A percentile compares a stretch with the other conserved stretches of the same genome.
Conservation (phyloP, 2,888 invertebrate genomes). For the Tromatobia lineatoria region DNA sequence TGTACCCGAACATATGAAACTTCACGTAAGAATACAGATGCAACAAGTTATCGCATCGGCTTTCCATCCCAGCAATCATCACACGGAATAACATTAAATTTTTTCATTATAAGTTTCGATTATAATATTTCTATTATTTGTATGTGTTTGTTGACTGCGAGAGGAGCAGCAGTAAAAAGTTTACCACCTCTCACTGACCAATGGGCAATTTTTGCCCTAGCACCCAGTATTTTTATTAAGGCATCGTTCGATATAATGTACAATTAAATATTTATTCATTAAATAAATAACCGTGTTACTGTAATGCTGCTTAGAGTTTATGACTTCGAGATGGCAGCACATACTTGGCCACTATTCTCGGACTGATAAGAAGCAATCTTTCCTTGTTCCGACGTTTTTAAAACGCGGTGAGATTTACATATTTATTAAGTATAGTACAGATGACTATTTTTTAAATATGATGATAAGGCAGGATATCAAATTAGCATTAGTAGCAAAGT, state of each 20-base stretch:
- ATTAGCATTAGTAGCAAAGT: background rate
- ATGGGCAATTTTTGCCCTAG: background rate
- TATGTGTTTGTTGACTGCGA: background rate
- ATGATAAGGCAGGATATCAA: background rate
- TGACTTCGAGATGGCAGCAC: slow-evolving; percentile 4
- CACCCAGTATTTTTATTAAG: slow-evolving; percentile 13
- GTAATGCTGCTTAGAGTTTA: background rate
- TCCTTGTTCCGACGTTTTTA: background rate
- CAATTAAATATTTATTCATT: slow-evolving; percentile 10
- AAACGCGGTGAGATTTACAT: background rate
- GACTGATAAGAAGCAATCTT: background rate
- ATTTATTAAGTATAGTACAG: background rate
- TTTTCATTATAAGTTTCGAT: background rate
- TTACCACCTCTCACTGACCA: background rate
- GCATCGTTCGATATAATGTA: slow-evolving; percentile 27
- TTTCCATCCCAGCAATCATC: slow-evolving; percentile 61
- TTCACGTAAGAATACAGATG: slow-evolving; percentile 83
- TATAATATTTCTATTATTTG: background rate
- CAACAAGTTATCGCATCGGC: slow-evolving; percentile 78
- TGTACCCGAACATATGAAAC: slow-evolving; percentile 81
- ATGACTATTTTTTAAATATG: background rate
- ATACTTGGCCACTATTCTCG: background rate
- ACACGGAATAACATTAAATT: slow-evolving; percentile 28
- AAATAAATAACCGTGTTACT: slow-evolving; percentile 12
- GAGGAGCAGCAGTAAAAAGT: background rate